phyloP scores from a whole-genome alignment of 2,797 vertebrate genomes.

The Anguilla obscura region DNA sequence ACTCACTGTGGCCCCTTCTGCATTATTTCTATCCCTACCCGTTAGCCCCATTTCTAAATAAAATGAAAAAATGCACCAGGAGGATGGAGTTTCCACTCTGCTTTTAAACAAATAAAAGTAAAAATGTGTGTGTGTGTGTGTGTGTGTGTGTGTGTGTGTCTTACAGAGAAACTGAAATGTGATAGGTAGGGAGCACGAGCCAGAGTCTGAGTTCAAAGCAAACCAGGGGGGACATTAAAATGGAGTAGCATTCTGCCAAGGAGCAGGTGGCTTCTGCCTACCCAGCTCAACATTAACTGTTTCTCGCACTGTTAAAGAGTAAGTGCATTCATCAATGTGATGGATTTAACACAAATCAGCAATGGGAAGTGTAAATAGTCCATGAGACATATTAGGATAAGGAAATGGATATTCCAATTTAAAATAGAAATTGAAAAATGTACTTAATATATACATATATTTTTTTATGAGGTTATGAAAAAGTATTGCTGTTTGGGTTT shows the following conservation, averaged over 20 bases:
- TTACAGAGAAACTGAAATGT: constrained; percentile 3
- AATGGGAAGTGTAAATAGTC: no score
- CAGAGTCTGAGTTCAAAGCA: neutral
- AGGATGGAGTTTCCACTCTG: neutral
- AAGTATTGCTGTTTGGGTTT: neutral
- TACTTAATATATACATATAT: neutral
- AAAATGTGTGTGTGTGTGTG: neutral
- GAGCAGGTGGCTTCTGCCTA: neutral
- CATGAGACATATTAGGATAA: no score
- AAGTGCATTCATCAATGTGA: no score
- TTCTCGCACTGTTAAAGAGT: no score
- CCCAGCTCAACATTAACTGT: no score
- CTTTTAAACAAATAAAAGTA: no score
- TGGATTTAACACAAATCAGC: no score
- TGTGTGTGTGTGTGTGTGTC: neutral
- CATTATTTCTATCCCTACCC: neutral
- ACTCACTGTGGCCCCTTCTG: neutral
- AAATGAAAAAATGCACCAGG: neutral
- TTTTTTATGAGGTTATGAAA: neutral
- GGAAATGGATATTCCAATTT: no score
- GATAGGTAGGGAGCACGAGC: neutral
- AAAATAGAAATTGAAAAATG: neutral
- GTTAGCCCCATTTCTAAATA: neutral
- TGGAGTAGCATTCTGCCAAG: neutral
- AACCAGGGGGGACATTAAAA: neutral